Base-by-base conservation (phyloP, 2,797 vertebrate genomes). In the Hippoglossus hippoglossus region DNA sequence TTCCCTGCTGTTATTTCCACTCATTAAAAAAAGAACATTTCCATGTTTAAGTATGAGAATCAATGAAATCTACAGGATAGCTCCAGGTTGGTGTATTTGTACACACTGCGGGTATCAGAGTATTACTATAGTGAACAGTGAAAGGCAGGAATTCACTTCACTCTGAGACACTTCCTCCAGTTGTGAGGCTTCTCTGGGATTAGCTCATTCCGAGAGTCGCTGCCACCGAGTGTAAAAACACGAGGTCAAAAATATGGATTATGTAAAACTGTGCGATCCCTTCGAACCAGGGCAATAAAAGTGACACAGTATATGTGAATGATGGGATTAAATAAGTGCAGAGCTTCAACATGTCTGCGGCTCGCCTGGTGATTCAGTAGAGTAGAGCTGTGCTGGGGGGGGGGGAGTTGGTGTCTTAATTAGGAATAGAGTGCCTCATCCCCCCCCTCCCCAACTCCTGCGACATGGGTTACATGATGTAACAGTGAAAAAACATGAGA, bases 401-500 rank as follows among this genome's bases (percentile, higher is more conserved):
- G 16, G 15, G 15, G 15, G 5, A 46, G 52, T 63, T 36, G 25
- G 54, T 50, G 53, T 75, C 62, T 73, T 66, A 31, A 60, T 69
- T 24, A 39, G 26, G 55, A 81, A 81, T 54, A 50, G 25, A 66
- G 57, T 53, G n/a, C 68, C 26, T 57, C 57, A 18, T 53, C 31
- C 52, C 46, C 53, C 9, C 24, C 53, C 54, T 11, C 54, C 31
- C 47, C 51, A 9, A 67, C 75, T 67, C 63, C 11, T 57, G 62
- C 28, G 50, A 67, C 52, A 72, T 36, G 24, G 56, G 22, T 66
- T 52, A 54, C 24, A 55, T 90, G 77, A 83, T 25, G 31, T 76
- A 84, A 84, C 54, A 39, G 56, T 44, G 9, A 31, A 75, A 52
- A 76, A 78, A 54, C 63, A 83, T 66, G 61, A 67, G 60, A 78